phyloP scores from a whole-genome alignment of 2,888 invertebrate genomes.

The Tipula confusa region DNA sequence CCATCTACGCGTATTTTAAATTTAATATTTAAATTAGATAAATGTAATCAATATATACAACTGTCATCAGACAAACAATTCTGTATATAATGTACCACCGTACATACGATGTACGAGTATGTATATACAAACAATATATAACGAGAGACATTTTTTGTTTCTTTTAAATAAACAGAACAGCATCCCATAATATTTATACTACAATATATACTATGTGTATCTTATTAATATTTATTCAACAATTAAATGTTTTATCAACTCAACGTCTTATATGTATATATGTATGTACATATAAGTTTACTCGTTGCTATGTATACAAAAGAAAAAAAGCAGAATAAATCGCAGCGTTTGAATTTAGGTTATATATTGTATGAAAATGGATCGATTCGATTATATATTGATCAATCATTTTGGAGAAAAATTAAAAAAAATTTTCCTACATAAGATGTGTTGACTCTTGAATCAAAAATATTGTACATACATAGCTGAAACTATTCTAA shows the following conservation, averaged over 20 bases:
- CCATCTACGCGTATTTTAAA: not conserved
- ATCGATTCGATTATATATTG: not conserved
- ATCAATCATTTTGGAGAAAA: not conserved
- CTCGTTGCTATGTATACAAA: not conserved
- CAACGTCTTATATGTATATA: not conserved
- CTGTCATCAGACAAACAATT: not conserved
- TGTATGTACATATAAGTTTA: not conserved
- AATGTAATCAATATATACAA: not conserved
- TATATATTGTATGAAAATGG: not conserved
- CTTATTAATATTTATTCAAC: slow-evolving; percentile 5
- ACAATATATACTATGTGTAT: not conserved
- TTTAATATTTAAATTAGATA: not conserved
- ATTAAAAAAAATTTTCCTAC: not conserved
- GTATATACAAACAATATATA: not conserved
- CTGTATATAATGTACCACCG: too few relatives aligned
- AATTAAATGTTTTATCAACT: slow-evolving; percentile 9
- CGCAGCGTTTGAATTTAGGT: not conserved
- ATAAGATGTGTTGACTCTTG: not conserved
- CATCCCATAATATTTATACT: not conserved
- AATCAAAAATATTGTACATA: not conserved
- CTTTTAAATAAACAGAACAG: not conserved
- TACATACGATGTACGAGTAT: not conserved
- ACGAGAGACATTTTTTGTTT: not conserved
- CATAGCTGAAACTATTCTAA: not conserved
- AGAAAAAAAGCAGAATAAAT: not conserved